These are phyloP conservation scores for Apodemus agrarius DNA, from an alignment of 2,797 vertebrate species.

Conservation along the genomic window DNA sequence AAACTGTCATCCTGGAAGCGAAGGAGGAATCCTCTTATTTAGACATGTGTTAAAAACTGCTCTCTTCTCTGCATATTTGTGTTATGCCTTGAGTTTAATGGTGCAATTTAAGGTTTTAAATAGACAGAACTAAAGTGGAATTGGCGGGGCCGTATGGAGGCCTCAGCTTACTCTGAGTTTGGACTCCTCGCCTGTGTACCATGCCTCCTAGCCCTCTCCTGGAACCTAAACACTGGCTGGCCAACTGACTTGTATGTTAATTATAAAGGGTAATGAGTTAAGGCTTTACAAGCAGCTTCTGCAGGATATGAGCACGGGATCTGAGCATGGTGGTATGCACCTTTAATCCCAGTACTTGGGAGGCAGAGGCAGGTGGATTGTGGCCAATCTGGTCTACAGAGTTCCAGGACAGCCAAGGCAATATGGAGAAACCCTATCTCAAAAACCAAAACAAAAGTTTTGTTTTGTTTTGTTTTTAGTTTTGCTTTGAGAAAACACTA, in stretches of 20 bases:
- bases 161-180: background rate
- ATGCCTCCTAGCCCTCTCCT: background rate
- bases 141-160: background rate
- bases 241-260: background rate
- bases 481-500: conserved; percentile 35
- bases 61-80: background rate
- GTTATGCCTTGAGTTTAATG: background rate
- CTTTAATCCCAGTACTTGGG: background rate
- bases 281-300: background rate
- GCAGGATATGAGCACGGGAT: background rate
- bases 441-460: background rate
- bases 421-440: too few relatives aligned
- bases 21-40: background rate
- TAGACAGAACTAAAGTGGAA: background rate
- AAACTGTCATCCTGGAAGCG: background rate
- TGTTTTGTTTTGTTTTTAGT: background rate
- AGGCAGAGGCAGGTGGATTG: too few relatives aligned
- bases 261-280: background rate
- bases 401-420: too few relatives aligned
- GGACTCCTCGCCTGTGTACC: rapidly evolving
- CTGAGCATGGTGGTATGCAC: background rate
- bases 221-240: background rate
- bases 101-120: background rate
- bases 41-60: background rate
- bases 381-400: too few relatives aligned